These are phyloP conservation scores for Lasioglossum lativentre DNA, from an alignment of 2,888 invertebrate species.

Conservation along the genomic window DNA sequence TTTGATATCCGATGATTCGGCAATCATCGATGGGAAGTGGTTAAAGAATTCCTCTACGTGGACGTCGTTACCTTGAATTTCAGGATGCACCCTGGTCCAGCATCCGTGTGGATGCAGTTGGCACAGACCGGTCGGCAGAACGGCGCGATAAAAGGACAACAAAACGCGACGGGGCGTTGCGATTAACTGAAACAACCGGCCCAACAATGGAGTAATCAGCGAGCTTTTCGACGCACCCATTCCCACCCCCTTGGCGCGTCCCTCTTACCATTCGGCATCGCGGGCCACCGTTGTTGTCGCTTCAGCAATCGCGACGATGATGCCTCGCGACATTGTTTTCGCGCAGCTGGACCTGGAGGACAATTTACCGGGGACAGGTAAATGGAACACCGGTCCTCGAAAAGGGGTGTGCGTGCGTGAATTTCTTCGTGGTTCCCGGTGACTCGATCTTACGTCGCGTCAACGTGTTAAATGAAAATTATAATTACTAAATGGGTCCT, in stretches of 20 bases:
- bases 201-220: constrained; percentile 81
- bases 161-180: constrained; percentile 75
- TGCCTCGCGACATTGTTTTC: constrained; percentile 58
- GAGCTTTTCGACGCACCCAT: constrained; percentile 76
- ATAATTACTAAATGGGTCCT: too few species aligned
- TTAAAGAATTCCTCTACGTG: constrained; percentile 25
- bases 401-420: not conserved
- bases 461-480: too few species aligned
- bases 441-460: not conserved
- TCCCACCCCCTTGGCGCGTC: constrained; percentile 36
- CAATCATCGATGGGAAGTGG: not conserved
- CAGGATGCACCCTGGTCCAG: constrained; percentile 28
- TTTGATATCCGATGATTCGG: not conserved
- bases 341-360: not conserved
- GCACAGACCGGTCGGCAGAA: constrained; percentile 55
- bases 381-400: not conserved
- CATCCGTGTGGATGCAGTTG: constrained; percentile 56
- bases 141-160: constrained; percentile 74
- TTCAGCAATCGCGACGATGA: constrained; percentile 74
- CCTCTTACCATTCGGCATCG: constrained; percentile 64
- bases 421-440: not conserved
- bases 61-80: constrained; percentile 49
- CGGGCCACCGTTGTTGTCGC: constrained; percentile 70
- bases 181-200: constrained; percentile 82
- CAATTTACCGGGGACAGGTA: constrained; percentile 7